Evolutionary conservation across 2,113 vertebrate species (phyloP), one percentile per base, ranked within the genome.

Genomic region (Xiphias gladius): DNA sequence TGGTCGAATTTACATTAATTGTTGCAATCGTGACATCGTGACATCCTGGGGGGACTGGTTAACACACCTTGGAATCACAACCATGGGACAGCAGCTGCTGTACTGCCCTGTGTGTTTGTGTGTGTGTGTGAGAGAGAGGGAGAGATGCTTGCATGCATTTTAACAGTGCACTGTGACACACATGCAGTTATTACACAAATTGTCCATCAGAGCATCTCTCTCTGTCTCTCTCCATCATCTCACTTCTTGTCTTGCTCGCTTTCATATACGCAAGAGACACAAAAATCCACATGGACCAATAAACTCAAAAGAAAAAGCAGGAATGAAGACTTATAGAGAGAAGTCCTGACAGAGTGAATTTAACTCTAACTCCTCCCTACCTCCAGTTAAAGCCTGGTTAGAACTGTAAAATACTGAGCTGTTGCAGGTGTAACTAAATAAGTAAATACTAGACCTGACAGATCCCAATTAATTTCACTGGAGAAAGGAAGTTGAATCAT

Each of bases 391-490:
- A 76, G 41, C 52, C 72, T 81, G 69, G 69, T 68, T 88, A 76
- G 73, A 79, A 73, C 24, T 58, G 68, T 84, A 69, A 87, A 86
- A 78, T 80, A 82, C 50, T n/a, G 61, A 74, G 58, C 55, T 2
- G 3, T 24, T 87, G 77, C 81, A 88, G 90, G 79, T 92, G 69
- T 64, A 86, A 85, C 86, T 84, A 83, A 91, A 86, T 85, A 86
- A 71, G 76, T 83, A 86, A 91, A 92, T 90, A 86, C 59, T 28
- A 43, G 73, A 87, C 80, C 68, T 89, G 78, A 90, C 92, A 89
- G 71, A 73, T 69, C 63, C 59, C 76, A 88, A 91, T 92, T 89
- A 77, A 83, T 90, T 90, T 89, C 16, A 54, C 35, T 24, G 50
- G 61, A 89, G 88, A 87, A 86, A 84, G 59, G 54, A 85, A 73